A percentile compares a stretch with the other conserved stretches of the same genome.
Evolutionary conservation across 2,113 vertebrate genomes (phyloP).

Genomic region (Haemorhous mexicanus): DNA sequence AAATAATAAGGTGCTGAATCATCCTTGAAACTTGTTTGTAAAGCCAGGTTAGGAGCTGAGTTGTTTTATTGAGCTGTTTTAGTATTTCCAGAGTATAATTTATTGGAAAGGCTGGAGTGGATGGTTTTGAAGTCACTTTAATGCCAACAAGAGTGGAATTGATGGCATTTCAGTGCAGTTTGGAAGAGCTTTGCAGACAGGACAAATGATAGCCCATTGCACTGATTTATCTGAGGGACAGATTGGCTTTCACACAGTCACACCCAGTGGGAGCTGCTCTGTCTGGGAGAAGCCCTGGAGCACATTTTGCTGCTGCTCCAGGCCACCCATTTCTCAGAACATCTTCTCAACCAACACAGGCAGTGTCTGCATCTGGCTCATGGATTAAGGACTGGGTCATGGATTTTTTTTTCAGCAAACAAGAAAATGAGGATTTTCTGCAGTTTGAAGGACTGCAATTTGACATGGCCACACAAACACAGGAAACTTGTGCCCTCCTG

Average conservation of each 20-base stretch:
- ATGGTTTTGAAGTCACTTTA: not conserved
- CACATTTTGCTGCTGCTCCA: not conserved
- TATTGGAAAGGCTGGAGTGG: not conserved
- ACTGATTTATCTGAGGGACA: not conserved
- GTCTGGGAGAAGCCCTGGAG: not conserved
- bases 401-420: not conserved
- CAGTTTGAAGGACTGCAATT: not conserved
- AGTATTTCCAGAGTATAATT: not conserved
- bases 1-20: conserved; percentile 46
- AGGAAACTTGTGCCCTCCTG: not conserved
- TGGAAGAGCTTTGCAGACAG: not conserved
- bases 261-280: not conserved
- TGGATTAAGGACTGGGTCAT: not conserved
- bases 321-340: not conserved
- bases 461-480: not conserved
- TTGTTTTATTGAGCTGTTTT: not conserved
- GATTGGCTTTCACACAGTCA: not conserved
- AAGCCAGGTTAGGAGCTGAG: not conserved
- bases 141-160: not conserved
- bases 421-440: not conserved
- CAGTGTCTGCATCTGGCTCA: not conserved
- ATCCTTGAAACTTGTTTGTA: not conserved
- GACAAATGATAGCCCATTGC: not conserved
- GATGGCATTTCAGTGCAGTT: not conserved
- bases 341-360: not conserved